Evolutionary conservation across 2,113 vertebrate species (phyloP), one percentile per base, ranked within the genome.

Genomic region (Seriola rivoliana): DNA sequence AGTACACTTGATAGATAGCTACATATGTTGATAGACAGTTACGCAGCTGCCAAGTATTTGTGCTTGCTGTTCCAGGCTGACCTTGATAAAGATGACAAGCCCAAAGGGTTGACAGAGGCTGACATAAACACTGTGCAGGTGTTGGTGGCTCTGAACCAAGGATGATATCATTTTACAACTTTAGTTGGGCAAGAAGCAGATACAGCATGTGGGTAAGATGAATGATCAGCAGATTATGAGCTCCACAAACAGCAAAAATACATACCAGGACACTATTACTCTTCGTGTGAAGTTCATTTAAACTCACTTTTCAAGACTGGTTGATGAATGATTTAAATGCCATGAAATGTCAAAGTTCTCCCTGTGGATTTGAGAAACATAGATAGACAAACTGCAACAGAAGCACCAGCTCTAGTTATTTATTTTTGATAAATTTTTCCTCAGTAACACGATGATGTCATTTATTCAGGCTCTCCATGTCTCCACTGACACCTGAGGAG

Each of bases 101-200:
- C 67, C 21, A 17, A 75, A 17, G n/a, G 54, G 62, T 72, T 78
- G 79, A 83, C 19, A 54, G 57, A 60, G 65, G 72, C 68, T 80
- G 82, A 68, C 3, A 13, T 78, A 83, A 91, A 90, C 84, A 82
- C 71, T 2, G 14, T 74, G 69, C 75, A 89, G 88, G 84, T 84
- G 65, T 78, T 23, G 48, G 21, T 71, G 83, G 88, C 77, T 66
- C 54, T 23, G 48, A 79, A 81, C 70, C 77, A 85, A 81, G 19
- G 12, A 75, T 89, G 88, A 91, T 84, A 81, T 94, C 78, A 91
- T 71, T 66, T 71, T 46, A 65, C 70, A 82, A n/a, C 58, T 77
- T 71, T 78, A 75, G 81, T 82, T 82, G 73, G 77, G 76, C 74
- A 84, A 88, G 55, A 85, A 46, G 66, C 69, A 25, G 46, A 64